Conservation (phyloP, 1,140 invertebrate species). For the Megalonaias nervosa region DNA sequence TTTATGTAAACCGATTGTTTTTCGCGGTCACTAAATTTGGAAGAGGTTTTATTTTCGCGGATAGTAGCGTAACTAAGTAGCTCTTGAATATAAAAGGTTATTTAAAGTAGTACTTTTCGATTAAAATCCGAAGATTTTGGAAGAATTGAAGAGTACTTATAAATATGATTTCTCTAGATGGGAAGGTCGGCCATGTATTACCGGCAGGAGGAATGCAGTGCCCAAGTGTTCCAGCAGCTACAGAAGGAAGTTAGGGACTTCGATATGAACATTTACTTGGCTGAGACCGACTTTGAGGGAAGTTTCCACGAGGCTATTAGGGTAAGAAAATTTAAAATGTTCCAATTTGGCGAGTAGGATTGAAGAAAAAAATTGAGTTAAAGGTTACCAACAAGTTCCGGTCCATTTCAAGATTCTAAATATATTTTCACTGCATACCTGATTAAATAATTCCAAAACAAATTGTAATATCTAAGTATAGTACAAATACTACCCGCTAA, state of each 20-base stretch:
- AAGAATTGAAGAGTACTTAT: neutral
- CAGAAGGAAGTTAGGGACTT: conserved; percentile 55
- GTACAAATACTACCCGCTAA: too few relatives aligned
- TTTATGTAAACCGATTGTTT: too few relatives aligned
- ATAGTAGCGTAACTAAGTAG: neutral
- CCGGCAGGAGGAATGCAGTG: conserved; percentile 40
- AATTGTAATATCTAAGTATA: too few relatives aligned
- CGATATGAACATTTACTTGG: conserved; percentile 57
- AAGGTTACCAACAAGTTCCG: too few relatives aligned
- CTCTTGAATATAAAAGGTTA: neutral
- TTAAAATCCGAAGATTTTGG: neutral
- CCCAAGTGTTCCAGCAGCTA: conserved; percentile 37
- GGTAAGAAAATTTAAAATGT: conserved; percentile 32
- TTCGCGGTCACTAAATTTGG: too few relatives aligned
- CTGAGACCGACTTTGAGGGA: conserved; percentile 56
- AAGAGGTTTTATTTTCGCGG: too few relatives aligned
- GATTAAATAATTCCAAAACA: too few relatives aligned
- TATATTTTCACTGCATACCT: too few relatives aligned
- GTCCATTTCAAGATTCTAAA: too few relatives aligned
- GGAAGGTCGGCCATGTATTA: conserved; percentile 45
- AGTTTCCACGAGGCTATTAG: conserved; percentile 52
- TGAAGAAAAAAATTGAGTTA: neutral
- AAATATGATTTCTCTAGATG: conserved; percentile 28
- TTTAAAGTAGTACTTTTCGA: neutral
- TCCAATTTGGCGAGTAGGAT: neutral